Percentiles rank a stretch among this genome's conserved stretches.
These are phyloP conservation scores for Gonioctena quinquepunctata DNA, from an alignment of 1,140 invertebrate species.

Conservation along the genomic window DNA sequence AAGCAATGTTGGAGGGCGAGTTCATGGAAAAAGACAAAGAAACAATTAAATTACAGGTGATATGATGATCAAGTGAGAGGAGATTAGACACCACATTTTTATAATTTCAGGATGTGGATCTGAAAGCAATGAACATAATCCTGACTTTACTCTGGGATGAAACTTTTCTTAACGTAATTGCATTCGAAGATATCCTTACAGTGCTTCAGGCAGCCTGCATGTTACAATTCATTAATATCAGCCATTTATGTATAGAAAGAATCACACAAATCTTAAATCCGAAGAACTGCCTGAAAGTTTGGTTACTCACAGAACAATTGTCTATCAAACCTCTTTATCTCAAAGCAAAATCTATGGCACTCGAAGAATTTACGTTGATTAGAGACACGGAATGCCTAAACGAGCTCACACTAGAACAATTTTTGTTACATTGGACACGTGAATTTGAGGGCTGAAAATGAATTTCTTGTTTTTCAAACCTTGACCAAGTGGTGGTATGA, in stretches of 20 bases:
- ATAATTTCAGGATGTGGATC: conserved; percentile 41
- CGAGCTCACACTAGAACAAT: conserved; percentile 37
- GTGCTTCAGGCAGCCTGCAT: conserved; percentile 44
- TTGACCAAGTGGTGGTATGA: conserved; percentile 47
- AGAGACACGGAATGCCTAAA: conserved; percentile 33
- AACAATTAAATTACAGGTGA: conserved; percentile 41
- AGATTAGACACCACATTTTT: background rate
- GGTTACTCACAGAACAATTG: conserved; percentile 41
- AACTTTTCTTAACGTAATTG: conserved; percentile 16
- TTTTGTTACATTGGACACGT: conserved; percentile 43
- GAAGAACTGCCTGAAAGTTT: conserved; percentile 45
- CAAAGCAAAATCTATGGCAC: conserved; percentile 46
- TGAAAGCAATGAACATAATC: conserved; percentile 41
- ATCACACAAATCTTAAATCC: conserved; percentile 33
- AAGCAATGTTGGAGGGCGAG: conserved; percentile 48
- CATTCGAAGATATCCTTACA: conserved; percentile 33
- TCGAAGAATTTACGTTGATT: conserved; percentile 40
- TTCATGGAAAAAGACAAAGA: conserved; percentile 41
- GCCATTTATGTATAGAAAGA: conserved; percentile 25
- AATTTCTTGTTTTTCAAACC: conserved; percentile 44
- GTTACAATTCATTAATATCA: conserved; percentile 46
- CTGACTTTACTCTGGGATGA: conserved; percentile 27
- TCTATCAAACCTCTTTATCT: conserved; percentile 37
- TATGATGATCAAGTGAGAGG: background rate
- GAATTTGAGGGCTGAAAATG: conserved; percentile 36